Conservation (phyloP, 2,888 invertebrate genomes). For the Rhogogaster chlorosoma region DNA sequence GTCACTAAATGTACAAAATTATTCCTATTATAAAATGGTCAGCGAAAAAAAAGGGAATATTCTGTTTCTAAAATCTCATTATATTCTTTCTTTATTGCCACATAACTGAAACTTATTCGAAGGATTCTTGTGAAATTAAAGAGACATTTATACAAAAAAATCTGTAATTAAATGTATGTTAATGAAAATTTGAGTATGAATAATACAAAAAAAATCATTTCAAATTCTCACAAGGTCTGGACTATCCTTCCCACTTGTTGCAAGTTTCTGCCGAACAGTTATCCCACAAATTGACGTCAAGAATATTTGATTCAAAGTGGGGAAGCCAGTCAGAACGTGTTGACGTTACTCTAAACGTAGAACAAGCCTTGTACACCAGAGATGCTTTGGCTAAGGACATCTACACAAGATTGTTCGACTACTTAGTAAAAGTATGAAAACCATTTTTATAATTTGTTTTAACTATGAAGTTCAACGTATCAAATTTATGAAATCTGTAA, state of each 20-base stretch:
- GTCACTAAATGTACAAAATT: neutral
- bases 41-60: neutral
- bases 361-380: slow-evolving; percentile 83
- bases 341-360: slow-evolving; percentile 83
- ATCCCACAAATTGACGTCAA: slow-evolving; percentile 81
- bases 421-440: slow-evolving; percentile 78
- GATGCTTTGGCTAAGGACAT: slow-evolving; percentile 84
- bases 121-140: neutral
- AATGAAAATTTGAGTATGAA: neutral
- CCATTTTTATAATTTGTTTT: neutral
- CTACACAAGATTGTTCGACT: slow-evolving; percentile 84
- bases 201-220: neutral
- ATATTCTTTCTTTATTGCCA: neutral
- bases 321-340: slow-evolving; percentile 83
- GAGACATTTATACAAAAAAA: neutral
- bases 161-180: neutral
- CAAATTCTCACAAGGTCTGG: slow-evolving; percentile 77
- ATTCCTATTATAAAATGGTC: neutral
- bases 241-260: slow-evolving; percentile 82
- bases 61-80: neutral
- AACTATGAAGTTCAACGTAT: neutral
- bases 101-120: neutral
- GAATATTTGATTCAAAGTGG: slow-evolving; percentile 85
- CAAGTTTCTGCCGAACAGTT: slow-evolving; percentile 80
- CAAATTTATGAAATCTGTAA: neutral